Conservation (phyloP, 2,113 vertebrate species). For the rat (Rattus norvegicus) region GRCr8 NC_086023.1:164596501-164597000, state of each 20-base stretch:
- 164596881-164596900: neutral
- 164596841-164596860: neutral
- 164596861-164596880: rapidly evolving
- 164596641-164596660: neutral
- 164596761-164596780: no score
- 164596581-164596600: neutral
- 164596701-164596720: neutral
- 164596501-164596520: neutral
- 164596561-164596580: neutral
- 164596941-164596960: neutral
- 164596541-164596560: neutral
- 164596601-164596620: neutral
- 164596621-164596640: neutral
- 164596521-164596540: neutral
- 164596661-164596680: neutral
- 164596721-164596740: no score
- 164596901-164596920: neutral
- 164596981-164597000: neutral
- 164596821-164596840: neutral
- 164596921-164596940: neutral
- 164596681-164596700: neutral
- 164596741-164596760: neutral
- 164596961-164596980: neutral
- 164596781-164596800: neutral
- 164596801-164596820: neutral